Conservation (phyloP, 2,113 vertebrate genomes). For the Oenanthe oenanthe region DNA sequence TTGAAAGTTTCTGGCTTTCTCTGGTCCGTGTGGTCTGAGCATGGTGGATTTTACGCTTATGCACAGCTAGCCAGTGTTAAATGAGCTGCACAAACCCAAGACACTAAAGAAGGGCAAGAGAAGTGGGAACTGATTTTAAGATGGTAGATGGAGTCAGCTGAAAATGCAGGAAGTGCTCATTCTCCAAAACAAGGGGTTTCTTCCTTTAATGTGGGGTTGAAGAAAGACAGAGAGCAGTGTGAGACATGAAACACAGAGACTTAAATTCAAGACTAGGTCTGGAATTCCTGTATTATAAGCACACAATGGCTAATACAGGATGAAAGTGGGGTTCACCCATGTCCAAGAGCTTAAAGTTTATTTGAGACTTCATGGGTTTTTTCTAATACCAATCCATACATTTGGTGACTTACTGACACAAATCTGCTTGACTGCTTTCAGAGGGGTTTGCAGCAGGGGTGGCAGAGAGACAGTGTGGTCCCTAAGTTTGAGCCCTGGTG, state of each 20-base stretch:
- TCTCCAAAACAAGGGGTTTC: neutral
- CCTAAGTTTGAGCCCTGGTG: neutral
- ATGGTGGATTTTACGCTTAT: conserved; percentile 15
- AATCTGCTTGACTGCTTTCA: conserved; percentile 27
- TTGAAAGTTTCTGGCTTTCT: conserved; percentile 22
- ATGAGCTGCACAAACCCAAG: neutral
- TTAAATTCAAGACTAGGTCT: neutral
- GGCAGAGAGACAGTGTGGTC: neutral
- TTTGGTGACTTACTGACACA: conserved; percentile 25
- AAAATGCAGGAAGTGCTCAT: neutral
- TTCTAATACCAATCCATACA: neutral
- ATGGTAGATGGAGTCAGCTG: neutral
- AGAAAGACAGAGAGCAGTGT: neutral
- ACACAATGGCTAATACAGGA: neutral
- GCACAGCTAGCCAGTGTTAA: neutral
- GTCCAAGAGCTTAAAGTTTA: neutral
- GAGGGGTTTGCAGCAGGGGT: neutral
- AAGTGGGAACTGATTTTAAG: neutral
- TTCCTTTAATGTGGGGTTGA: neutral
- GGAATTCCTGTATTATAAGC: neutral
- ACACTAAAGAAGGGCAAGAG: neutral
- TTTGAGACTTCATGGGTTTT: neutral
- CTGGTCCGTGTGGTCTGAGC: neutral
- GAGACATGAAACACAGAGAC: neutral
- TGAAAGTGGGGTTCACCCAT: neutral